phyloP scores from a whole-genome alignment of 2,113 vertebrate genomes.

The Anoplopoma fimbria region DNA sequence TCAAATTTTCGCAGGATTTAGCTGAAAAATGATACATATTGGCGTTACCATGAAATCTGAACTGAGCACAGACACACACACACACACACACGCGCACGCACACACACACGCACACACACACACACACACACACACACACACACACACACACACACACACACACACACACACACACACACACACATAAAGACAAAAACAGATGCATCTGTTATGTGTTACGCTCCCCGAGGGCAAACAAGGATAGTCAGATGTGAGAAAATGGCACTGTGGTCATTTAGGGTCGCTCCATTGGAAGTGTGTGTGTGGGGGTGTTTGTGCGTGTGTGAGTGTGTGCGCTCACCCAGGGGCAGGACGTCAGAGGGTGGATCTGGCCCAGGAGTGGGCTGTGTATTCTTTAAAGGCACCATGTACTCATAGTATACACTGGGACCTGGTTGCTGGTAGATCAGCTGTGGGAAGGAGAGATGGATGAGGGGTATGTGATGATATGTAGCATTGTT shows the following conservation, averaged over 20 bases:
- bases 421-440: constrained; percentile 80
- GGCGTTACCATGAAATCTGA: constrained; percentile 19
- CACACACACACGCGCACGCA: constrained; percentile 19
- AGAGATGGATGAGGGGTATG: neutral
- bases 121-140: constrained; percentile 13
- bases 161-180: neutral
- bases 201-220: constrained; percentile 51
- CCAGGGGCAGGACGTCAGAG: constrained; percentile 54
- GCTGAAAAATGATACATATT: constrained; percentile 25
- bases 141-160: constrained; percentile 23
- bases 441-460: constrained; percentile 78
- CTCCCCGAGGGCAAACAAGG: constrained; percentile 10
- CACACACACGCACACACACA: neutral
- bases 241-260: constrained; percentile 28
- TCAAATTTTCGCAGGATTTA: constrained; percentile 37
- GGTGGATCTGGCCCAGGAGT: constrained; percentile 49
- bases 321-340: constrained; percentile 62
- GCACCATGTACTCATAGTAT: constrained; percentile 78
- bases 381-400: constrained; percentile 42
- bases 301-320: constrained; percentile 3
- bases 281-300: constrained; percentile 2
- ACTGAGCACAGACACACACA: constrained; percentile 5
- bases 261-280: neutral
- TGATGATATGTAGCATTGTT: neutral
- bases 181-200: constrained; percentile 43